phyloP scores from a whole-genome alignment of 1,140 invertebrate genomes.

The Nasonia vitripennis region DNA sequence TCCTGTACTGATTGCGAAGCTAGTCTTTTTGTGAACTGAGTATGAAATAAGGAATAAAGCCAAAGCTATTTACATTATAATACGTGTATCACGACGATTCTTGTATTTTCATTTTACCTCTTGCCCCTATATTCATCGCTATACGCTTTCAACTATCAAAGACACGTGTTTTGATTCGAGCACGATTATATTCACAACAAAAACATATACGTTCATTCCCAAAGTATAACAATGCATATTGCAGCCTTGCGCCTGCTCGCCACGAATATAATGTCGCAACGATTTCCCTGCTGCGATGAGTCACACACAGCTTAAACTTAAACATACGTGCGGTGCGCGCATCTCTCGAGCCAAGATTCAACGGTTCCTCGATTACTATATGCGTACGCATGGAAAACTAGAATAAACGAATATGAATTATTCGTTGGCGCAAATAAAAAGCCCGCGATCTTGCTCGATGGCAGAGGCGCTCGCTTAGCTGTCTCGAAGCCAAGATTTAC shows the following conservation, averaged over 20 bases:
- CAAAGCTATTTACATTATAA: background rate
- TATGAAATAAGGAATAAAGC: background rate
- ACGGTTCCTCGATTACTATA: no score
- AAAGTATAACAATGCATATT: no score
- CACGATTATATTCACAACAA: no score
- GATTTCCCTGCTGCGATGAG: no score
- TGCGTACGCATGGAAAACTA: background rate
- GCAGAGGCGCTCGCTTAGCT: background rate
- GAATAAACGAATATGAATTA: background rate
- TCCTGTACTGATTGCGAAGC: background rate
- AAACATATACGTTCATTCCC: no score
- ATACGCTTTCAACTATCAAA: no score
- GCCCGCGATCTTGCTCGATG: background rate
- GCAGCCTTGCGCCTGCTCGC: no score
- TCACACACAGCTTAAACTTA: no score
- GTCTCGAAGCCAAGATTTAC: conserved; percentile 57
- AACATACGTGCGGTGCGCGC: background rate
- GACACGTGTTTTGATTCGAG: no score
- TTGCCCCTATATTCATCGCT: no score
- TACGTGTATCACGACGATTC: background rate
- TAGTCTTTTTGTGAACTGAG: background rate
- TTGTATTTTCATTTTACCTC: background rate
- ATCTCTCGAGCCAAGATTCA: no score
- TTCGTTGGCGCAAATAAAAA: background rate
- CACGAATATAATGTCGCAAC: no score